Percentiles rank a stretch among this genome's conserved stretches.
Evolutionary conservation across 2,888 invertebrate species (phyloP).

Genomic region (Eilema depressum): DNA sequence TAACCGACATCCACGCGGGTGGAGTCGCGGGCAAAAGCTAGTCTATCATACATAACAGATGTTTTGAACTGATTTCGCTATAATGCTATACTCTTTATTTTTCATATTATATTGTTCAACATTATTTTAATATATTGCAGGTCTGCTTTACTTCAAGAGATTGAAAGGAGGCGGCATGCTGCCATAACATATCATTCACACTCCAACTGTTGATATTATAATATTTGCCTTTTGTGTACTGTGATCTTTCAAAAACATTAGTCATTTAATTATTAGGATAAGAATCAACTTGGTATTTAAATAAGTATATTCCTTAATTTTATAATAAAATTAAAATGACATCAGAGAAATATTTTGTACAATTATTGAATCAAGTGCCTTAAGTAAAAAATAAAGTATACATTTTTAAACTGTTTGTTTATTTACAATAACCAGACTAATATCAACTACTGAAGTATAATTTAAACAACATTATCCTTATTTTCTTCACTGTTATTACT

Average conservation of each 20-base stretch:
- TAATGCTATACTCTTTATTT: too few species aligned
- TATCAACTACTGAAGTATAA: not conserved
- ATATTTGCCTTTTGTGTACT: constrained; percentile 73
- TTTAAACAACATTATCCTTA: not conserved
- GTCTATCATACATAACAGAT: too few species aligned
- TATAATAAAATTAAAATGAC: constrained; percentile 12
- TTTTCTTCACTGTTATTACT: not conserved
- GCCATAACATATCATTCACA: constrained; percentile 76
- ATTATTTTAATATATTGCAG: constrained; percentile 79
- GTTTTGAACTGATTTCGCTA: too few species aligned
- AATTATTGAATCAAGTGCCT: constrained; percentile 36
- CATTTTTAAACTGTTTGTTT: constrained; percentile 40
- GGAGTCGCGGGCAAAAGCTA: too few species aligned
- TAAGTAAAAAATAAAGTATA: constrained; percentile 41
- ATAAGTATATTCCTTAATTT: constrained; percentile 36
- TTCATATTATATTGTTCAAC: not conserved
- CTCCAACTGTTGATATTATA: constrained; percentile 72
- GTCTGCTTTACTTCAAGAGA: constrained; percentile 91
- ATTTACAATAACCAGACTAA: constrained; percentile 21
- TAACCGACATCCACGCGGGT: too few species aligned
- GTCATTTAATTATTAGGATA: constrained; percentile 38
- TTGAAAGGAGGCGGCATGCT: constrained; percentile 88
- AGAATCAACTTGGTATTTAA: constrained; percentile 25
- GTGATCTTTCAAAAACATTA: constrained; percentile 70
- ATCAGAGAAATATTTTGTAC: constrained; percentile 14